Percentiles rank a stretch among this genome's conserved stretches.
Conservation (phyloP, 2,113 vertebrate genomes). For the Pteruthius melanotis region DNA sequence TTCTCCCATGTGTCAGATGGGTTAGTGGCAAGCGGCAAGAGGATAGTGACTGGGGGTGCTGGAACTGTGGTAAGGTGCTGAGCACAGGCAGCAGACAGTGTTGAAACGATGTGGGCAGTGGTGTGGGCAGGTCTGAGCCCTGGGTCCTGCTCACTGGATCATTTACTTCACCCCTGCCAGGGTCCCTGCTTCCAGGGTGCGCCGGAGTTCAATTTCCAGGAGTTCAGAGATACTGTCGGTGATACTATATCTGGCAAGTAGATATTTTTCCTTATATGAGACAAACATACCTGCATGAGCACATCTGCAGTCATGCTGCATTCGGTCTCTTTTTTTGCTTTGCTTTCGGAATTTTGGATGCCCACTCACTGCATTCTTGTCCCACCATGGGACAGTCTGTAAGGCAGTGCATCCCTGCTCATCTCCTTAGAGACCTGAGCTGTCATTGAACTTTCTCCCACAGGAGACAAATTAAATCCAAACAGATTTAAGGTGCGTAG, state of each 20-base stretch:
- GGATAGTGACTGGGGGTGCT: rapidly evolving
- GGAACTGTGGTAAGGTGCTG: not conserved
- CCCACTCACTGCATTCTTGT: rapidly evolving
- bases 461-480: not conserved
- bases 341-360: not conserved
- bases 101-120: not conserved
- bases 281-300: rapidly evolving
- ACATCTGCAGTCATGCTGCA: rapidly evolving
- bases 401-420: not conserved
- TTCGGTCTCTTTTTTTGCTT: rapidly evolving
- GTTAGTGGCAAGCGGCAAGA: not conserved
- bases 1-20: rapidly evolving
- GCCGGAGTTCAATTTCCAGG: conserved; percentile 70
- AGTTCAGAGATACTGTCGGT: conserved; percentile 78
- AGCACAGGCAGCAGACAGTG: not conserved
- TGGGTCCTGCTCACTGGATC: not conserved
- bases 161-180: conserved; percentile 27
- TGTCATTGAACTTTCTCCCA: not conserved
- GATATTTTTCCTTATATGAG: not conserved
- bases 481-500: not conserved
- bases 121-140: not conserved
- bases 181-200: conserved; percentile 60
- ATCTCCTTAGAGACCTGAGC: rapidly evolving
- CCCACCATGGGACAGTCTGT: not conserved
- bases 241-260: conserved; percentile 82